Evolutionary conservation across 2,888 invertebrate species (phyloP), one percentile per base, ranked within the genome.

Genomic region (Muscina levida): DNA sequence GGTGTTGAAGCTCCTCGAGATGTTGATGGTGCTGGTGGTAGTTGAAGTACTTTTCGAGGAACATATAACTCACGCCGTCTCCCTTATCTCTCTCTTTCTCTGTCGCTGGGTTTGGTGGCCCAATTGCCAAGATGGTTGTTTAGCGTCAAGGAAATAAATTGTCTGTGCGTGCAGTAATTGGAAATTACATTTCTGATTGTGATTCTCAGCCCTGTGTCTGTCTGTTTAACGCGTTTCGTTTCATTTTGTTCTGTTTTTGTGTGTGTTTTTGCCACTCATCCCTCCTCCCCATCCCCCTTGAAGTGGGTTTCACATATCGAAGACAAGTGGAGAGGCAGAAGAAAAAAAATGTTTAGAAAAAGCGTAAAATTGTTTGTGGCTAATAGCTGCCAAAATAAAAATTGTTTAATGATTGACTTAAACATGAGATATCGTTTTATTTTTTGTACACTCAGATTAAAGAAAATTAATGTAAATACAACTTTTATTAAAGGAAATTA

Each of bases 81-180:
- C 48, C 13, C 56, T 6, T 39, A 19, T 42, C 31, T 31, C 8
- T 31, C 31, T 31, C 8, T 31, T 8, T 31, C 31, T 31, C 31
- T 31, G 8, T 31, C 31, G 3, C 31, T 31, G 4, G 31, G 8
- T 31, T 31, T 31, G 31, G 31, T 65, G 57, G 56, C 72, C 53
- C 46, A 73, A 78, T 80, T 78, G 75, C 71, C 75, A 72, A 70
- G 72, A 75, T 73, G 78, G 78, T 86, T 87, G 85, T 86, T 86
- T 86, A 85, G 86, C 85, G 84, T 84, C 85, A 84, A 85, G 83
- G 84, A 87, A 87, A 88, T 88, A 88, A 88, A 88, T 88, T 88
- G 88, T 87, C 85, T 88, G 88, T 88, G 88, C 88, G 88, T 88
- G 88, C 88, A 85, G 88, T 88, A 88, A 88, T 88, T 88, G 88